Conservation (phyloP, 2,113 vertebrate species). For the Coptodon bakossiorum region DNA sequence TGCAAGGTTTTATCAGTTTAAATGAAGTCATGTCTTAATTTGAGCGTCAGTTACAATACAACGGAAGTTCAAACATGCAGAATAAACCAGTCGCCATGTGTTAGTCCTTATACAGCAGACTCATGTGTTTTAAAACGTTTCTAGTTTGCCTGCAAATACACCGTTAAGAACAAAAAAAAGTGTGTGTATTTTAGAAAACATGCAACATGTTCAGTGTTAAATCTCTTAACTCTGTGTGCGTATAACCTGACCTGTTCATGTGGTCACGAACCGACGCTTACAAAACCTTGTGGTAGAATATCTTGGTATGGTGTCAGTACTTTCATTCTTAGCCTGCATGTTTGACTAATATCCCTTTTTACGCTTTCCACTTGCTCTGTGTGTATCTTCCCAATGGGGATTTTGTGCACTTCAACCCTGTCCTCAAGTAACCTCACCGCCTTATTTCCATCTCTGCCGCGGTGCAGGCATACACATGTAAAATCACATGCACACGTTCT, state of each 20-base stretch:
- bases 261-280: not conserved
- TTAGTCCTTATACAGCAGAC: not conserved
- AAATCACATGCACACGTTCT: not conserved
- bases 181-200: not conserved
- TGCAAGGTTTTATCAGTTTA: not conserved
- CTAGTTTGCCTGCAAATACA: not conserved
- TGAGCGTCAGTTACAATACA: not conserved
- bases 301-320: not conserved
- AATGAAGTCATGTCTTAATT: not conserved
- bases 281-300: not conserved
- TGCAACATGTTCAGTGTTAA: not conserved
- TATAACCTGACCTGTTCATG: not conserved
- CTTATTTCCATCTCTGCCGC: slow-evolving; percentile 7
- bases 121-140: not conserved
- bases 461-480: not conserved
- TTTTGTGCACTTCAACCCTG: slow-evolving; percentile 1
- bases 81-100: not conserved
- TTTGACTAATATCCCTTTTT: not conserved
- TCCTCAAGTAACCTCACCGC: slow-evolving; percentile 17
- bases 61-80: fast-evolving
- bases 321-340: not conserved
- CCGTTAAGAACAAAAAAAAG: not conserved
- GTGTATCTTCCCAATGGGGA: not conserved
- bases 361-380: not conserved
- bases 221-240: not conserved